A percentile compares a stretch with the other conserved stretches of the same genome.
Evolutionary conservation across 2,113 vertebrate species (phyloP).

Genomic region (Epinephelus lanceolatus): DNA sequence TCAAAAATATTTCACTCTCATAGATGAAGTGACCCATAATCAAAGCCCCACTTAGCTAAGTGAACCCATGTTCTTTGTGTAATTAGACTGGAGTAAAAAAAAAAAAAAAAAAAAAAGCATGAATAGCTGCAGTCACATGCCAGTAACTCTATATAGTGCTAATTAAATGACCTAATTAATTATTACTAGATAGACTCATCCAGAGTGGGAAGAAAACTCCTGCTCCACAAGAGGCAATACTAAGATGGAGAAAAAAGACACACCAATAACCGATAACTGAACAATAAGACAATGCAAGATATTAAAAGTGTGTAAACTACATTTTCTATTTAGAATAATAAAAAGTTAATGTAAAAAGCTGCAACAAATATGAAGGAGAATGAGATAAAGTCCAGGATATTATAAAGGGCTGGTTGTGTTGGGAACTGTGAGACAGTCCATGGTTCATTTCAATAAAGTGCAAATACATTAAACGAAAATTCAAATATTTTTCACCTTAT

Average conservation of each 20-base stretch:
- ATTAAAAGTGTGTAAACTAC: not conserved
- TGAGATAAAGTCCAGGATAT: not conserved
- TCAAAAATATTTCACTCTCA: not conserved
- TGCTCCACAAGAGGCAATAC: not conserved
- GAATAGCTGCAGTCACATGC: slow-evolving; percentile 3
- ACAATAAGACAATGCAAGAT: not conserved
- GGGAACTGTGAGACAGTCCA: not conserved
- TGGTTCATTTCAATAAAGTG: not conserved
- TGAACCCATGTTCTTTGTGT: not conserved
- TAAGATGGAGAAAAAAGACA: not conserved
- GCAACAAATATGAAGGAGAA: not conserved
- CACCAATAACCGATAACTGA: not conserved
- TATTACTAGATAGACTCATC: not conserved
- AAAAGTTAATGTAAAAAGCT: not conserved
- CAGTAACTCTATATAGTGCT: not conserved
- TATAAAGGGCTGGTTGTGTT: not conserved
- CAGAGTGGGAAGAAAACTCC: not conserved
- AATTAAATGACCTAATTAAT: slow-evolving; percentile 28
- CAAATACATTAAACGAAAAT: not conserved
- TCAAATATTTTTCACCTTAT: not conserved
- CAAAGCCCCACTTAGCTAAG: slow-evolving; percentile 3
- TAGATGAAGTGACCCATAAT: slow-evolving; percentile 1
- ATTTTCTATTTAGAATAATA: not conserved
- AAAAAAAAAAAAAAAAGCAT: not conserved
- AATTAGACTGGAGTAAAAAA: not conserved